Conservation (phyloP, 2,797 vertebrate species). For the Selene dorsalis region DNA sequence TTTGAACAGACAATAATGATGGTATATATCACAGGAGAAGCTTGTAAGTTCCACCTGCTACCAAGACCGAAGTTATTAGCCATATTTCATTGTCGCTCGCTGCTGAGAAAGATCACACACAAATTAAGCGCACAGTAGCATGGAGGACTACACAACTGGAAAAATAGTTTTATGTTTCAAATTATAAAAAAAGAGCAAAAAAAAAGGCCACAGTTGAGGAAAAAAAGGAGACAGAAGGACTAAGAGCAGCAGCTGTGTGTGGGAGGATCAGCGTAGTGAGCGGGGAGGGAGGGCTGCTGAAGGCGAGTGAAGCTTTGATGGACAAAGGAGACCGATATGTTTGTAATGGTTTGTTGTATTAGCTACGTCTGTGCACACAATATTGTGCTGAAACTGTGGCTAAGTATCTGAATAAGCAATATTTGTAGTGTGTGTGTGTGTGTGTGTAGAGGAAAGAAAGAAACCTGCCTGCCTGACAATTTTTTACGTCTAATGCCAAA, state of each 20-base stretch:
- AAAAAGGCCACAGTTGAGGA: conserved; percentile 34
- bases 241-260: conserved; percentile 76
- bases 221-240: conserved; percentile 59
- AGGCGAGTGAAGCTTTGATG: conserved; percentile 50
- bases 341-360: conserved; percentile 44
- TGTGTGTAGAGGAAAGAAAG: conserved; percentile 32
- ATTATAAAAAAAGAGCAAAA: conserved; percentile 38
- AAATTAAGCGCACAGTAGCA: not conserved
- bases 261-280: conserved; percentile 70
- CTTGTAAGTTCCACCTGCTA: conserved; percentile 1
- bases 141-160: not conserved
- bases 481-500: conserved; percentile 32
- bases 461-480: conserved; percentile 29
- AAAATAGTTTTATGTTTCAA: conserved; percentile 27
- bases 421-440: not conserved
- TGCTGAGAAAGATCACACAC: not conserved
- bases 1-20: not conserved
- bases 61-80: not conserved
- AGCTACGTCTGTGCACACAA: conserved; percentile 36
- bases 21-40: not conserved
- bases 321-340: conserved; percentile 53
- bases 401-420: conserved; percentile 6
- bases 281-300: conserved; percentile 32
- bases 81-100: conserved; percentile 1
- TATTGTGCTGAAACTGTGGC: conserved; percentile 23